These are phyloP conservation scores for Thamnophis sirtalis DNA, from an alignment of 2,113 vertebrate species.

Conservation along the genomic window DNA sequence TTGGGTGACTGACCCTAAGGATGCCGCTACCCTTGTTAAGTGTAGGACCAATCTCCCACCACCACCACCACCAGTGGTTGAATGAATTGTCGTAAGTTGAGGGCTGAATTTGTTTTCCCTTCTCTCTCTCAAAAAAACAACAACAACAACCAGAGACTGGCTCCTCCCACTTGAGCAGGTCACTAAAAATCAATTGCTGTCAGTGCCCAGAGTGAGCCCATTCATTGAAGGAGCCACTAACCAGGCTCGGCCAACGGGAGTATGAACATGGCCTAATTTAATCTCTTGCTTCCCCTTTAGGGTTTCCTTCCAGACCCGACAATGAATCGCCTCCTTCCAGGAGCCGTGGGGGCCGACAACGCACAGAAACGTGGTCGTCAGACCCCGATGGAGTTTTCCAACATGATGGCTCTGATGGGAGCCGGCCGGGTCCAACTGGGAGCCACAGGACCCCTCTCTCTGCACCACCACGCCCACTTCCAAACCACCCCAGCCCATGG, in stretches of 20 bases:
- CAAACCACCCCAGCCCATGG: conserved; percentile 55
- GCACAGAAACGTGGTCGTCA: conserved; percentile 73
- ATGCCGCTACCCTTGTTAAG: not conserved
- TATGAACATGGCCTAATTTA: not conserved
- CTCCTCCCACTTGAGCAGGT: not conserved
- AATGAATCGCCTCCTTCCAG: conserved; percentile 77
- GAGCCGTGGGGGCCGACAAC: conserved; percentile 63
- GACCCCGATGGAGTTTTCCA: conserved; percentile 62
- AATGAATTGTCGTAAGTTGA: too few species aligned
- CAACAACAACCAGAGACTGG: not conserved
- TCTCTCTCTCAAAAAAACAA: not conserved
- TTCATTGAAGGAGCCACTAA: not conserved
- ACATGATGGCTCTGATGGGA: conserved; percentile 68
- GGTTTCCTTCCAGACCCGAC: conserved; percentile 79
- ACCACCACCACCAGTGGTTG: too few species aligned
- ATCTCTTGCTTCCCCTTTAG: conserved; percentile 47
- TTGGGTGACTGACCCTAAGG: not conserved
- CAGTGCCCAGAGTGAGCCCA: not conserved
- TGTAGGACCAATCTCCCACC: too few species aligned
- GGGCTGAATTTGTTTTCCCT: too few species aligned
- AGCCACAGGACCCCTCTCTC: conserved; percentile 47
- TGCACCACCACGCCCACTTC: conserved; percentile 58
- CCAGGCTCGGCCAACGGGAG: not conserved
- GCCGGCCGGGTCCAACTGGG: conserved; percentile 38
- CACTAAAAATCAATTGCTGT: not conserved